phyloP scores from a whole-genome alignment of 2,113 vertebrate species.

The Nematolebias whitei region DNA sequence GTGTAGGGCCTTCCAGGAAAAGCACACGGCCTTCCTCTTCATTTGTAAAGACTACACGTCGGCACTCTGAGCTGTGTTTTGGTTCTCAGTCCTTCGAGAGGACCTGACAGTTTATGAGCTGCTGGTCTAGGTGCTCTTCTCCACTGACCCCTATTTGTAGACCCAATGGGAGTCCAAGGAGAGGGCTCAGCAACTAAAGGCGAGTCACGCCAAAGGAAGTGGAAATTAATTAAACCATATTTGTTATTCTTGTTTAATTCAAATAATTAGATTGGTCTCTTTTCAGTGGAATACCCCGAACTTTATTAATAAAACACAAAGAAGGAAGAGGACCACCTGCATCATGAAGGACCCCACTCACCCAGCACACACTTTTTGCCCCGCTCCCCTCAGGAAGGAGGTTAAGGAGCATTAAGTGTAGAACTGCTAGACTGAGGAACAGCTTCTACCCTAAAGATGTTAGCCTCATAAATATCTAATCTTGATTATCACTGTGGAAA shows the following conservation, averaged over 20 bases:
- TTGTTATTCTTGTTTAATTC: neutral
- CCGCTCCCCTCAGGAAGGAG: too few species aligned
- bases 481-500: too few species aligned
- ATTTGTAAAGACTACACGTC: slow-evolving; percentile 62
- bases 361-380: too few species aligned
- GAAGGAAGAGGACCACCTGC: too few species aligned
- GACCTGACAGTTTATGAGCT: slow-evolving; percentile 58
- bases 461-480: too few species aligned
- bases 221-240: slow-evolving; percentile 23
- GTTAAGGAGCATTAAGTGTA: too few species aligned
- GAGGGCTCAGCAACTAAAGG: slow-evolving; percentile 10
- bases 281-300: too few species aligned
- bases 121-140: slow-evolving; percentile 57
- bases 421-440: too few species aligned
- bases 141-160: slow-evolving; percentile 62
- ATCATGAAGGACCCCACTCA: too few species aligned
- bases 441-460: too few species aligned
- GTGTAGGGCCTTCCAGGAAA: slow-evolving; percentile 58
- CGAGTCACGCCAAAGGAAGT: slow-evolving; percentile 8
- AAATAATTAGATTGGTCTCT: too few species aligned
- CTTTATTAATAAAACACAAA: too few species aligned
- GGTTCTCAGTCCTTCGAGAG: slow-evolving; percentile 43
- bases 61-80: slow-evolving; percentile 50
- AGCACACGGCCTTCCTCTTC: slow-evolving; percentile 62
- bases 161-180: slow-evolving; percentile 46